Base-by-base conservation (phyloP, 2,113 vertebrate species). In the Myotis brandtii region DNA sequence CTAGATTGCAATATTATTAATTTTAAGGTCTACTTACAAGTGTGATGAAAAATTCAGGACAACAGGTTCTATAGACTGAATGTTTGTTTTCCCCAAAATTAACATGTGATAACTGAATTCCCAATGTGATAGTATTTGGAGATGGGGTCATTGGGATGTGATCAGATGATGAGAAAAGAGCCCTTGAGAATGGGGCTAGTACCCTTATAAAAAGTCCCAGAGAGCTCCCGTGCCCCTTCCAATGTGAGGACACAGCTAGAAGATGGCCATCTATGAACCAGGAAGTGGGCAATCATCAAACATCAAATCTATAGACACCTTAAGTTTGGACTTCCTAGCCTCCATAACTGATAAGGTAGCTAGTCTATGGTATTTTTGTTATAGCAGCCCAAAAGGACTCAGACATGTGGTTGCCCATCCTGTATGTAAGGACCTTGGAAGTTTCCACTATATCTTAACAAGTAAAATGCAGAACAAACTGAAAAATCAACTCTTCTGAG, bases 381-480 rank as follows among this genome's bases (percentile, higher is more conserved):
- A 77, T 46, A 69, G 48, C 34, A 77, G 34, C 34, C 20, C 16
- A 4, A 54, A 67, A 85, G 3, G 17, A 37, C 56, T 62, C 66
- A 80, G 62, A 66, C 25, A 4, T 52, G 11, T 82, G 25, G n/a
- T 12, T 69, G 75, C 48, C n/a, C 20, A 34, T 43, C 32, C 30
- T 34, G 32, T 10, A 12, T 43, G 6, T 67, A 52, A 81, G 4
- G 30, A 90, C 30, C 52, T 93, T 75, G 18, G 13, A 90, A 64
- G 3, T 62, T 62, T 79, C 20, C 1, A 66, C 32, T 81, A 50
- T 3, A 56, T 90, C 21, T 6, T 40, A 70, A 69, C 14, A 95
- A 92, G 43, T 86, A 66, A 70, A 95, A 95, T 40, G 9, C 6
- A 81, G 25, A 91, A 64, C 34, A 87, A 73, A 93, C 9, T 11